Conservation (phyloP, 1,140 invertebrate species). For the Drosophila dunni region DNA sequence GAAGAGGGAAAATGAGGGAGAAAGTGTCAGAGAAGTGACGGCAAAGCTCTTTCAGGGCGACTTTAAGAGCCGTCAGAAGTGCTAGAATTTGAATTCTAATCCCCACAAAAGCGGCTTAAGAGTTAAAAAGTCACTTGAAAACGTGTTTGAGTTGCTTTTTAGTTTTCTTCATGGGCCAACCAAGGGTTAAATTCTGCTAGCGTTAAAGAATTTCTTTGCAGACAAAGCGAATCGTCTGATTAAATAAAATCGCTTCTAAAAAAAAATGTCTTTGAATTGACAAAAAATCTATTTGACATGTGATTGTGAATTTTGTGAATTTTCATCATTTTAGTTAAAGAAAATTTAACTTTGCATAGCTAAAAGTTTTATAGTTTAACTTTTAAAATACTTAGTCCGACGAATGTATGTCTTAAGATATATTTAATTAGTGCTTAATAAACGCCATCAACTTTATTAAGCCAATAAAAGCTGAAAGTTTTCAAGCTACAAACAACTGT, state of each 20-base stretch:
- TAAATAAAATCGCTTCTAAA: constrained; percentile 27
- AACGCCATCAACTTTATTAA: too few species aligned
- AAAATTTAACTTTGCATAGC: background rate
- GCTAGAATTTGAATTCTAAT: background rate
- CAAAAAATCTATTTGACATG: constrained; percentile 11
- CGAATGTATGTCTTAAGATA: too few species aligned
- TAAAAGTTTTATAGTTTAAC: background rate
- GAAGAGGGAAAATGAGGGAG: background rate
- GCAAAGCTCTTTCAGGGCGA: constrained; percentile 4
- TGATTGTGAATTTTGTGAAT: constrained; percentile 6
- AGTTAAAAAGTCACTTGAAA: constrained; percentile 21
- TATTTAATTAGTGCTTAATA: too few species aligned
- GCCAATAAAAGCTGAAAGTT: too few species aligned
- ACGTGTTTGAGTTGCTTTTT: constrained; percentile 9
- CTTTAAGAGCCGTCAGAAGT: background rate
- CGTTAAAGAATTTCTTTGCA: constrained; percentile 18
- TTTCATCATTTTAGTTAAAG: constrained; percentile 3
- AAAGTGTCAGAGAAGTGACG: background rate
- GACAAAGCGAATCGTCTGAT: background rate
- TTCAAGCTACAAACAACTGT: too few species aligned
- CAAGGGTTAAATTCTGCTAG: constrained; percentile 1
- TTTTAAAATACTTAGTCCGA: too few species aligned
- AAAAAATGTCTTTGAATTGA: background rate
- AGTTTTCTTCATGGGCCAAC: background rate
- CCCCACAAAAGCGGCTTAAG: constrained; percentile 20